Evolutionary conservation across 2,113 vertebrate genomes (phyloP).

Genomic region (Crotalus viridis): DNA sequence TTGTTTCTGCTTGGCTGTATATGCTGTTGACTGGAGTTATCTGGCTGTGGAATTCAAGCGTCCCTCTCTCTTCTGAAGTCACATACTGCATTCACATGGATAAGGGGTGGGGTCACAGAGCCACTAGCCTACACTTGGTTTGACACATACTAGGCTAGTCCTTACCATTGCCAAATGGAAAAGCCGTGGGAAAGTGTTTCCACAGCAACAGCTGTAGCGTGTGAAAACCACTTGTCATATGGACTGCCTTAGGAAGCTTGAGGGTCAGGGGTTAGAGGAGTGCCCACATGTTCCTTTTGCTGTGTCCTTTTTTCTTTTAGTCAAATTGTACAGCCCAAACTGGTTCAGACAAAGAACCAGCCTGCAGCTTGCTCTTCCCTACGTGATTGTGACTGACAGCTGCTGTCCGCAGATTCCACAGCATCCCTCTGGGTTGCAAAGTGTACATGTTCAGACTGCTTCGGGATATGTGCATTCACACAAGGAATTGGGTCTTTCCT

Average conservation of each 20-base stretch:
- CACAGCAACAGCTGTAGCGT: background rate
- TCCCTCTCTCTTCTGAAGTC: background rate
- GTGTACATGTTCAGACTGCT: background rate
- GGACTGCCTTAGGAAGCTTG: background rate
- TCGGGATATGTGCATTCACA: background rate
- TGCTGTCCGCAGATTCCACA: background rate
- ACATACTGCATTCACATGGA: background rate
- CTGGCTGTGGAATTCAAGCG: background rate
- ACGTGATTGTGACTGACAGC: background rate
- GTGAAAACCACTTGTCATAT: background rate
- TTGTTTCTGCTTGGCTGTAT: background rate
- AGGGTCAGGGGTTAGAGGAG: background rate
- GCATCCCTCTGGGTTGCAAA: background rate
- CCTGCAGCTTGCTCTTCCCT: background rate
- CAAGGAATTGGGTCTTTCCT: background rate
- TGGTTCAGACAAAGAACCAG: background rate
- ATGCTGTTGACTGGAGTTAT: background rate
- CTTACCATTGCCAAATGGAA: background rate
- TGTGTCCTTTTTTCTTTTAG: background rate
- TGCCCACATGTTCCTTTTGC: background rate
- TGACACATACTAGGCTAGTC: background rate
- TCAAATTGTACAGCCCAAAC: background rate
- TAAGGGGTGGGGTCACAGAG: background rate
- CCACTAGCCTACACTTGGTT: background rate
- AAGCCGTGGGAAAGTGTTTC: background rate